These are phyloP conservation scores for Pyrgus malvae DNA, from an alignment of 2,888 invertebrate genomes.

Conservation along the genomic window DNA sequence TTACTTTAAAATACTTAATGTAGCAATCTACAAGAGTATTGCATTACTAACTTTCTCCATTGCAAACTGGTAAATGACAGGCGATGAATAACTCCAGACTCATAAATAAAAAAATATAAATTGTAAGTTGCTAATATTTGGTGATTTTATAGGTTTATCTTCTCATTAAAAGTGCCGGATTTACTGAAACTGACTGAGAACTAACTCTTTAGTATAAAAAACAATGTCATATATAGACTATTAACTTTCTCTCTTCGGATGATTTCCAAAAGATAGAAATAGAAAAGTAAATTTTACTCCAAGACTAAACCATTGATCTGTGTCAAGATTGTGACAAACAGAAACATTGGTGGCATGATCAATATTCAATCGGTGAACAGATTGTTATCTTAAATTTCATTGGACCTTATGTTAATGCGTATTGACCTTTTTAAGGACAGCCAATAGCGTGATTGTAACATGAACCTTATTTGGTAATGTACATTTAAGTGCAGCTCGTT, in stretches of 20 bases:
- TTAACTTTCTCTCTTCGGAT: no score
- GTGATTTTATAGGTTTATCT: no score
- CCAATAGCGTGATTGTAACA: constrained; percentile 1
- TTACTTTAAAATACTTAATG: constrained; percentile 9
- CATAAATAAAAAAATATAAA: no score
- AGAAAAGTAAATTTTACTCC: no score
- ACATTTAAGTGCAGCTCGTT: neutral
- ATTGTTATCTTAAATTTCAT: constrained; percentile 21
- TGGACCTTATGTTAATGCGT: constrained; percentile 17
- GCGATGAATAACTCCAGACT: neutral
- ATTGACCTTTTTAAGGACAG: constrained; percentile 4
- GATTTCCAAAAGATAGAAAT: no score
- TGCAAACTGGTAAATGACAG: neutral
- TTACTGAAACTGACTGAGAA: no score
- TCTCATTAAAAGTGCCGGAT: no score
- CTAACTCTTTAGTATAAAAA: no score
- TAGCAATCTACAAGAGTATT: neutral
- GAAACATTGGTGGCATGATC: constrained; percentile 10
- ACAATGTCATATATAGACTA: no score
- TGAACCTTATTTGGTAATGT: constrained; percentile 7
- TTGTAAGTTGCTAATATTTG: no score
- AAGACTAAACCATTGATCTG: neutral
- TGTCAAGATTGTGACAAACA: constrained; percentile 2
- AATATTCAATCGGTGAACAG: constrained; percentile 14
- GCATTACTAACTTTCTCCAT: neutral